Evolutionary conservation across 2,113 vertebrate genomes (phyloP), one percentile per base, ranked within the genome.

Genomic region (Zosterops japonicus): DNA sequence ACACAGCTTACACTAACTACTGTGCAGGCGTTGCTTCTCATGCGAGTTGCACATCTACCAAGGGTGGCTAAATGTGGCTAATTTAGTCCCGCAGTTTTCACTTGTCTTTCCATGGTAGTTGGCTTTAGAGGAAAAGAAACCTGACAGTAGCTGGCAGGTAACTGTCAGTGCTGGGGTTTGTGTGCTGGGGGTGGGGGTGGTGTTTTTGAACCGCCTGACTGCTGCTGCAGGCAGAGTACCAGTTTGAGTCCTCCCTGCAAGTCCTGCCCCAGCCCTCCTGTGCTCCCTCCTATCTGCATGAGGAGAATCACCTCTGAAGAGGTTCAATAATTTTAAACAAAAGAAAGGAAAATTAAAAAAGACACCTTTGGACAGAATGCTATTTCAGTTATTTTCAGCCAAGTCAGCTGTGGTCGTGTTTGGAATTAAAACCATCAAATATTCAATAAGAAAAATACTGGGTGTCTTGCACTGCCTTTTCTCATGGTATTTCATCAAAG

Each of bases 41-140:
- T 33, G 23, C 8, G 31, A 72, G 41, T 50, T 69, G 89, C 60
- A 56, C 4, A 5, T 77, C 46, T 85, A 20, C 36, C 9, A 22
- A 57, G 67, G 60, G 9, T 93, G 89, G 91, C 60, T 82, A 50
- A 39, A 20, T 94, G 93, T 71, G 75, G 71, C 76, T 94, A 39
- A 92, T 93, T 82, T 50, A 90, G 64, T 88, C 65, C 81, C 87
- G 56, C 56, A 72, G 67, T 79, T 95, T 97, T 95, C 60, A 72
- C 60, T 90, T 96, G 70, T 87, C 23, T 36, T 5, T 68, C 41
- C n/a, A 14, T 9, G 3, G 20, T 46, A 17, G 74, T 76, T 89
- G 79, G 61, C 78, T 92, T 82, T 55, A 76, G 90, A 92, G 87
- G 55, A 70, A 81, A 71, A 91, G 60, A 46, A 85, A 84, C 46